Conservation (phyloP, 2,797 vertebrate genomes). For the Sciurus carolinensis region DNA sequence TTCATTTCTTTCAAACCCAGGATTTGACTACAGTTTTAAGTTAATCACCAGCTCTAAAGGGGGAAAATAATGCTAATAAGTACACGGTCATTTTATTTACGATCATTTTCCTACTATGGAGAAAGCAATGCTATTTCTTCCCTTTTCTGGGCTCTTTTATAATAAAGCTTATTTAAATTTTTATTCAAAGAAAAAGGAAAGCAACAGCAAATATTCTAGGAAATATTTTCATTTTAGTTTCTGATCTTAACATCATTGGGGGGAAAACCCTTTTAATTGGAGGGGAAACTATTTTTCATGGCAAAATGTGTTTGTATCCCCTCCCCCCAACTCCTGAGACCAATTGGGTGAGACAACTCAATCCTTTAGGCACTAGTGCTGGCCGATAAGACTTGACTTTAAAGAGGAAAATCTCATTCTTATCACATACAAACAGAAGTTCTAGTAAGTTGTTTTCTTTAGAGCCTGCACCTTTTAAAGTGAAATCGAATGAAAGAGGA, state of each 20-base stretch:
- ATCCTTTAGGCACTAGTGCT: not conserved
- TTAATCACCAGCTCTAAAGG: not conserved
- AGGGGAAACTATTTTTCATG: conserved; percentile 32
- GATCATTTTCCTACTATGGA: not conserved
- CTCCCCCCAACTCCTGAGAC: conserved; percentile 36
- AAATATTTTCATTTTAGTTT: conserved; percentile 49
- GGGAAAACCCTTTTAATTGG: not conserved
- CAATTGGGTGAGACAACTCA: not conserved
- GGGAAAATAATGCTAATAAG: not conserved
- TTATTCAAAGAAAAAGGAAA: not conserved
- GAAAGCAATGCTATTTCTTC: not conserved
- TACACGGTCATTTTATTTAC: not conserved
- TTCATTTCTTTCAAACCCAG: conserved; percentile 1
- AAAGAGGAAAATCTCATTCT: conserved; percentile 70
- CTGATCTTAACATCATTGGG: not conserved
- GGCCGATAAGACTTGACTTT: conserved; percentile 61
- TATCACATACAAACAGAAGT: conserved; percentile 78
- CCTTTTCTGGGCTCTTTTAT: conserved; percentile 18
- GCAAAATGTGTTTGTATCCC: conserved; percentile 20
- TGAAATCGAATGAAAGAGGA: conserved; percentile 62
- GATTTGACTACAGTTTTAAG: conserved; percentile 5
- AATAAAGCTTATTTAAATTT: conserved; percentile 8
- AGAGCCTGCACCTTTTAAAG: conserved; percentile 44
- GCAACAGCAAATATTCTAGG: not conserved
- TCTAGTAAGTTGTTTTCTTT: not conserved